A percentile compares a stretch with the other conserved stretches of the same genome.
Conservation (phyloP, 2,888 invertebrate species). For the Catocala fraxini region DNA sequence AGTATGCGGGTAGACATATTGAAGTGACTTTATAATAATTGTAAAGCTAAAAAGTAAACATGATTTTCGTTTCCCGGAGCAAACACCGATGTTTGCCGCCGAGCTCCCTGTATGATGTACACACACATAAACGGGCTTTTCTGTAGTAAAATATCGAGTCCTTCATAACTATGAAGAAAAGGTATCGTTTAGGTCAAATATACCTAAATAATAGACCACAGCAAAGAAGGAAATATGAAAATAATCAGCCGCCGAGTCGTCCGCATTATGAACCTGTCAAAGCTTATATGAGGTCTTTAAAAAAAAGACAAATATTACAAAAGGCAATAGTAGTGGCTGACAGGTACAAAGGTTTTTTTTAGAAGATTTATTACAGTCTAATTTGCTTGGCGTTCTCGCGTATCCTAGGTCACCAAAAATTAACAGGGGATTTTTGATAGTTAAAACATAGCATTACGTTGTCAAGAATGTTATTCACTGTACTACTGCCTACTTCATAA, state of each 20-base stretch:
- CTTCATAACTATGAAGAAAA: slow-evolving; percentile 33
- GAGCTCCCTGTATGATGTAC: slow-evolving; percentile 59
- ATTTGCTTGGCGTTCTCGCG: too few relatives aligned
- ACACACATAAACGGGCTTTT: slow-evolving; percentile 53
- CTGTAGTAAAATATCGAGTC: slow-evolving; percentile 50
- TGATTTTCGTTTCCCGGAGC: slow-evolving; percentile 69
- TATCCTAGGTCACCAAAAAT: too few relatives aligned
- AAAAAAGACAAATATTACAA: slow-evolving; percentile 29
- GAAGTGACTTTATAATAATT: slow-evolving; percentile 64
- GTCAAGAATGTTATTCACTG: too few relatives aligned
- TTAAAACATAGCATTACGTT: too few relatives aligned
- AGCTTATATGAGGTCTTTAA: slow-evolving; percentile 29
- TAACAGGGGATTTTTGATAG: too few relatives aligned
- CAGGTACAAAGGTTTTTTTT: too few relatives aligned
- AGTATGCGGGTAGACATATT: slow-evolving; percentile 43
- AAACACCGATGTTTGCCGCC: slow-evolving; percentile 66
- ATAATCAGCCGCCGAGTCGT: slow-evolving; percentile 28
- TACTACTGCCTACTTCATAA: too few relatives aligned
- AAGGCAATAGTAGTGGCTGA: background rate
- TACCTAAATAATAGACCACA: slow-evolving; percentile 38
- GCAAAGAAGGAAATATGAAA: slow-evolving; percentile 23
- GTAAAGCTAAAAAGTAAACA: slow-evolving; percentile 71
- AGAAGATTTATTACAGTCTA: too few relatives aligned
- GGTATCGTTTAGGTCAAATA: slow-evolving; percentile 25
- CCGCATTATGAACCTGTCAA: slow-evolving; percentile 33